Evolutionary conservation across 2,888 invertebrate genomes (phyloP).

Genomic region (Acanthosepion lycidas): DNA sequence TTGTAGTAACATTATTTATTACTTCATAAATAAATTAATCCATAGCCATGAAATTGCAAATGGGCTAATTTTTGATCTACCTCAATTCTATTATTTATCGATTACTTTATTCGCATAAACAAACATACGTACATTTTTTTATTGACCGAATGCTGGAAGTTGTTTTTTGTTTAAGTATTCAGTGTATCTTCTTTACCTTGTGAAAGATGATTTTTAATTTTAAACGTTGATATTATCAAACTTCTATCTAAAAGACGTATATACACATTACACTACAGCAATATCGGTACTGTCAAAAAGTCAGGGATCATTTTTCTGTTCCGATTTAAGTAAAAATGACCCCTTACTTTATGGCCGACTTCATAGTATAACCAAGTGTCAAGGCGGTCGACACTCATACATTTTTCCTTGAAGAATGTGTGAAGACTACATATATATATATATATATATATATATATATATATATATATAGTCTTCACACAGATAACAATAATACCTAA

Average conservation of each 20-base stretch:
- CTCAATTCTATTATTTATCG: neutral
- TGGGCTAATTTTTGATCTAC: neutral
- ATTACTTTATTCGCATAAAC: slow-evolving; percentile 33
- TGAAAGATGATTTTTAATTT: neutral
- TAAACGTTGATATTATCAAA: neutral
- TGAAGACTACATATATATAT: neutral
- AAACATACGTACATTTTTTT: neutral
- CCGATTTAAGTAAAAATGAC: neutral
- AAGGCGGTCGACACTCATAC: neutral
- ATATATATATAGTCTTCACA: too few species aligned
- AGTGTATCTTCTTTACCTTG: neutral
- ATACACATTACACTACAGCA: neutral
- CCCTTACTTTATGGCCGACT: neutral
- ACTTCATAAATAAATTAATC: neutral
- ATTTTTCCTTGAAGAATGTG: neutral
- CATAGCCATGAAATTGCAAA: neutral
- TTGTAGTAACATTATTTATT: neutral
- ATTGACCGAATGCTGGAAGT: neutral
- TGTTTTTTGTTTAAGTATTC: neutral
- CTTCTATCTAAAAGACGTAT: neutral
- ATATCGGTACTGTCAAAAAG: neutral
- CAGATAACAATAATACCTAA: neutral
- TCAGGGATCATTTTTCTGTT: neutral
- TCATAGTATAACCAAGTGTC: neutral
- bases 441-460: too few species aligned